These are phyloP conservation scores for Aselliscus stoliczkanus DNA, from an alignment of 2,797 vertebrate species.

Conservation along the genomic window DNA sequence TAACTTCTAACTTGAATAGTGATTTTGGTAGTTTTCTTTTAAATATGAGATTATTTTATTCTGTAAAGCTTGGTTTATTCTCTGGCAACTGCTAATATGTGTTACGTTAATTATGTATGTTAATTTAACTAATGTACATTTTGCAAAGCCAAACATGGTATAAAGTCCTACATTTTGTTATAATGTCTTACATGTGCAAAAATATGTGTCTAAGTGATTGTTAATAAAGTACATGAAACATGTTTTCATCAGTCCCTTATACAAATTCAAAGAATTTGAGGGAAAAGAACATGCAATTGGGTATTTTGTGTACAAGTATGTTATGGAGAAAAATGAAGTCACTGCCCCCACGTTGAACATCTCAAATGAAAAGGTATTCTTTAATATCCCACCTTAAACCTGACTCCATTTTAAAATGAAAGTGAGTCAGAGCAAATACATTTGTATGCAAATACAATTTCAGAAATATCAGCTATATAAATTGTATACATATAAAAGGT, in stretches of 20 bases:
- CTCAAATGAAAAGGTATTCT: not conserved
- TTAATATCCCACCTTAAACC: not conserved
- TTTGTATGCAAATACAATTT: not conserved
- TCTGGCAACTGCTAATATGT: not conserved
- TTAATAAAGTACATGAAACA: not conserved
- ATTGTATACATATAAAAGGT: not conserved
- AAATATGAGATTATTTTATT: not conserved
- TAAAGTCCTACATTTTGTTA: not conserved
- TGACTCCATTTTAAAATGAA: not conserved
- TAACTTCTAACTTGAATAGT: not conserved
- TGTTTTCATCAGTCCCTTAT: not conserved
- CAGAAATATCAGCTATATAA: not conserved
- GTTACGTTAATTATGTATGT: not conserved
- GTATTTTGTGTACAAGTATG: not conserved
- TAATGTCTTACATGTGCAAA: not conserved
- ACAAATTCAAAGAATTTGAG: not conserved
- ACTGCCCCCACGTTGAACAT: not conserved
- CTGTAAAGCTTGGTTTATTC: not conserved
- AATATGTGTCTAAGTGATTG: not conserved
- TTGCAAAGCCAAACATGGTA: not conserved
- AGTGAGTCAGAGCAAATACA: not conserved
- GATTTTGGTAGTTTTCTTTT: not conserved
- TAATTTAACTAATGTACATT: not conserved
- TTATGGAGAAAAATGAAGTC: not conserved
- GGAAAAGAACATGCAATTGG: not conserved